Evolutionary conservation across 2,888 invertebrate species (phyloP), one percentile per base, ranked within the genome.

Genomic region (Tetramorium bicarinatum): DNA sequence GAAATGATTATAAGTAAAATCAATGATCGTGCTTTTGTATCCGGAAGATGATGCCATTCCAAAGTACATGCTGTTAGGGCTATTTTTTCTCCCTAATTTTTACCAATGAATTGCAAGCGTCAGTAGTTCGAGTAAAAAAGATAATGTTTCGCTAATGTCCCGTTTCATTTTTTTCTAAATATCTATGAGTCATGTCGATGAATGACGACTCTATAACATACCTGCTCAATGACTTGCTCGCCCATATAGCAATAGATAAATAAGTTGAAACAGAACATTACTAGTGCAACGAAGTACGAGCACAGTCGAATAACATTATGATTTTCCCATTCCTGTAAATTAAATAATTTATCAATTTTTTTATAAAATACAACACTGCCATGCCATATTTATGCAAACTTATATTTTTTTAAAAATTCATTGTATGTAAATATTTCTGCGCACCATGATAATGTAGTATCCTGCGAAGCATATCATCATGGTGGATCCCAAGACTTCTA

Each of bases 1-100:
- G 89, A 84, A 66, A 86, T 84, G 0, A 69, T 76, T 21, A 91
- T 87, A 7, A 89, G 81, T 29, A 91, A 49, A 41, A 83, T 62
- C 7, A 91, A 29, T 1, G 74, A 66, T 13, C 67, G 74, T 0
- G 82, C 86, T 29, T 85, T 85, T 66, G 67, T 67, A n/a, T 67
- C 15, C 9, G 89, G 86, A 62, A 90, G 77, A 47, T 72, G 74
- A 49, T 90, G 86, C 89, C 89, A 91, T 7, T 89, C 85, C 21
- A 88, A 85, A 3, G 64, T 54, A 25, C 52, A 64, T 18, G 52
- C 3, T 2, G 38, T 76, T 25, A 66, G 44, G 7, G 44, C 44
- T 29, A 67, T 3, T 67, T 79, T 44, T 2, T 67, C 67, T 56
- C n/a, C 77, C 67, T 79, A 56, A 11, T 79, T 67, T 64, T 47